These are phyloP conservation scores for Cosmia trapezina DNA, from an alignment of 2,888 invertebrate species.

Conservation along the genomic window DNA sequence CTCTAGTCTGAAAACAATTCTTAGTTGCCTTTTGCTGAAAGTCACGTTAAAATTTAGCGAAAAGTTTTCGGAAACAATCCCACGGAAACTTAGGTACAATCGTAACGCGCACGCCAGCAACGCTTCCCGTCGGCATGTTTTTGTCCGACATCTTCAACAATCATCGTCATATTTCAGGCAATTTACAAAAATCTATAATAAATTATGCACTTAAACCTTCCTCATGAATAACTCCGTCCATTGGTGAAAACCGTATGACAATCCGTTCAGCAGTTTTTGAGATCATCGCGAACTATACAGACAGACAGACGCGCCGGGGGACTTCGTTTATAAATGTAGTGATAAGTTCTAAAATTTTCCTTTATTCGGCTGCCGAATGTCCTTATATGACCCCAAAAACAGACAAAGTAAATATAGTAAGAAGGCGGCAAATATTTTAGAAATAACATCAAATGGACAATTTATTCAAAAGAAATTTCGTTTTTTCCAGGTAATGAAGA, in stretches of 20 bases:
- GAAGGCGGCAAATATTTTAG: background rate
- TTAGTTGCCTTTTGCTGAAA: constrained; percentile 26
- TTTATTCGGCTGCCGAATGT: constrained; percentile 19
- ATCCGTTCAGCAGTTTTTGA: too few relatives aligned
- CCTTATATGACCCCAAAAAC: constrained; percentile 30
- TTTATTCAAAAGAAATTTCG: constrained; percentile 45
- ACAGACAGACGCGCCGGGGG: too few relatives aligned
- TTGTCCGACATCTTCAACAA: too few relatives aligned
- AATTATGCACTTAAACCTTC: too few relatives aligned
- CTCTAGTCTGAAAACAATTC: constrained; percentile 12
- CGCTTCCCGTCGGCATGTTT: too few relatives aligned
- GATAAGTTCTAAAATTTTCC: constrained; percentile 7
- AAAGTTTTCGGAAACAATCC: background rate
- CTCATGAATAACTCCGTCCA: too few relatives aligned
- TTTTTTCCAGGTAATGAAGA: constrained; percentile 84
- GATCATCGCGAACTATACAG: too few relatives aligned
- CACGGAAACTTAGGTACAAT: too few relatives aligned
- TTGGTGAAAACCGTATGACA: too few relatives aligned
- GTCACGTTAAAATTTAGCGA: constrained; percentile 20
- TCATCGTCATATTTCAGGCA: too few relatives aligned
- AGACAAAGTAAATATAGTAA: background rate
- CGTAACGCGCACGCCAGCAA: too few relatives aligned
- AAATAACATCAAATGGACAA: background rate
- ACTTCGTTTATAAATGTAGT: background rate
- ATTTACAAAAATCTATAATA: too few relatives aligned